Evolutionary conservation across 1,140 invertebrate species (phyloP), one percentile per base, ranked within the genome.

Genomic region (Aphis craccivora): DNA sequence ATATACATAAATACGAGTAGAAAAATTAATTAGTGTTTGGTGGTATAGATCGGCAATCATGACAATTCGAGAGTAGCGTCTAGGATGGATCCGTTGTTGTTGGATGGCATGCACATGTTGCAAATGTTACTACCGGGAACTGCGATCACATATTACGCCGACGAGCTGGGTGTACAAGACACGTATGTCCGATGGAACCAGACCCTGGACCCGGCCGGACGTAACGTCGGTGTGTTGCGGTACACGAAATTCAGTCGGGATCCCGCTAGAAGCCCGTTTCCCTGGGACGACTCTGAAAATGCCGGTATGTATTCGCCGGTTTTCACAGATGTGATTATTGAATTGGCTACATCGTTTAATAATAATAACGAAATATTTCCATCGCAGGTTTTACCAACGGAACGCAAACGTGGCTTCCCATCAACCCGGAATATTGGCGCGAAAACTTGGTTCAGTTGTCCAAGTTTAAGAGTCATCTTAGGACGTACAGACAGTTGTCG

Each of bases 81-180:
- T 25, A 96, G 97, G 92, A 97, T 96, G 94, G 96, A 96, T 7
- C 95, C 95, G 0, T 95, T 96, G 60, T 95, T 96, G 93, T 96
- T 97, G 1, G 97, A 98, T 95, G 96, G 96, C 20, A 95, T 98
- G 94, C 97, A 97, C 94, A 97, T 98, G 96, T 94, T 98, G 84
- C 95, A 96, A 14, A 95, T 97, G 94, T 95, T 97, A 8, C 95
- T 98, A n/a, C 97, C 97, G 23, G 98, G 98, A 25, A 96, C 96
- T 0, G 81, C 94, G 4, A 60, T 94, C 14, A 92, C 94, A 5
- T 94, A 94, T 60, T 90, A 94, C 53, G 94, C 92, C 20, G 94
- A 94, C 51, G 94, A 94, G 87, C 37, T 94, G 18, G 94, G 94
- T 20, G 55, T 93, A 11, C 37, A 83, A 37, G 55, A 94, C 48